Conservation (phyloP, 2,113 vertebrate species). For the Mola mola region DNA sequence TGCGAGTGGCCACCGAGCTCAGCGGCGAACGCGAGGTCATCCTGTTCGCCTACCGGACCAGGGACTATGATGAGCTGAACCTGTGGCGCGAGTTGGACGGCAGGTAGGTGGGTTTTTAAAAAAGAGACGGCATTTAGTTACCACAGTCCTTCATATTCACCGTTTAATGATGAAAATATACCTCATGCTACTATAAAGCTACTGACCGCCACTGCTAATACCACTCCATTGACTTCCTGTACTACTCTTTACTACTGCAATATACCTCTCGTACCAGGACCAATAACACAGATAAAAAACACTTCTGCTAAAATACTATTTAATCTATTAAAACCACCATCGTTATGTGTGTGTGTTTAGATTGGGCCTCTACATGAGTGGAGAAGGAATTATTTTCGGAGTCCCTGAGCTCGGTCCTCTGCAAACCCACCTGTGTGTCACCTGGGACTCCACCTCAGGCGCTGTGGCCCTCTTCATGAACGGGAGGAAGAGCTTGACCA, state of each 20-base stretch:
- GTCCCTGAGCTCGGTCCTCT: constrained; percentile 12
- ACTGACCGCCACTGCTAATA: background rate
- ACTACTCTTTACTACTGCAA: no score
- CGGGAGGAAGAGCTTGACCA: constrained; percentile 37
- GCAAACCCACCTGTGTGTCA: constrained; percentile 57
- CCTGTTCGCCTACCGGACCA: constrained; percentile 41
- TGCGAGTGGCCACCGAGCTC: constrained; percentile 50
- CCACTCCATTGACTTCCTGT: no score
- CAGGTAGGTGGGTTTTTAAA: constrained; percentile 40
- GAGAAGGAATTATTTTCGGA: rapidly evolving
- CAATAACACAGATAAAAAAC: no score
- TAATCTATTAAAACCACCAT: no score
- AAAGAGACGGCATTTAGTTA: no score
- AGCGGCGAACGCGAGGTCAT: background rate
- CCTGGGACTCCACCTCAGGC: constrained; percentile 56
- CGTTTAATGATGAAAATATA: no score
- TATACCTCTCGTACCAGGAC: no score
- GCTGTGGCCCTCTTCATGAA: constrained; percentile 37
- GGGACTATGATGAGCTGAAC: constrained; percentile 1
- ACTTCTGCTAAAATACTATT: background rate
- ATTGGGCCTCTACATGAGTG: constrained; percentile 24
- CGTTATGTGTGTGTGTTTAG: constrained; percentile 39
- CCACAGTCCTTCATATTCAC: no score
- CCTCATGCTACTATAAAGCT: no score
- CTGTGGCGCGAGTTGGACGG: constrained; percentile 48